These are phyloP conservation scores for Plestiodon gilberti DNA, from an alignment of 2,113 vertebrate species.

Conservation along the genomic window DNA sequence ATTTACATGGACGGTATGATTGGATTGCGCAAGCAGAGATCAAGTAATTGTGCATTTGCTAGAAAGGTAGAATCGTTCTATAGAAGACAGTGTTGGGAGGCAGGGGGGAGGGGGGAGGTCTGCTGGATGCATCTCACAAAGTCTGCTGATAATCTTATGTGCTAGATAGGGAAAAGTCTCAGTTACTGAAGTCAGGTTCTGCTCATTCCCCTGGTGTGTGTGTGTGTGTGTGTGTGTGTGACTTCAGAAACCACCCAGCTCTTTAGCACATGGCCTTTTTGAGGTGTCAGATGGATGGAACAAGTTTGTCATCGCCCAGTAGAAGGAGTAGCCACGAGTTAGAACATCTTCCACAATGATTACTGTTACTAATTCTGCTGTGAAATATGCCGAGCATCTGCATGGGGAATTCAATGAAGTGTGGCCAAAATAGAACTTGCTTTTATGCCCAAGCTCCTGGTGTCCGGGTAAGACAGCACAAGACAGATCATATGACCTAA, in stretches of 20 bases:
- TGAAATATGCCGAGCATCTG: constrained; percentile 74
- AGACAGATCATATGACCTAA: constrained; percentile 81
- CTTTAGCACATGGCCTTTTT: constrained; percentile 54
- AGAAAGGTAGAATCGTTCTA: not conserved
- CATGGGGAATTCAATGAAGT: constrained; percentile 72
- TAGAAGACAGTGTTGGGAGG: not conserved
- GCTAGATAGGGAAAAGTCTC: constrained; percentile 50
- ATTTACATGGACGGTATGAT: constrained; percentile 53
- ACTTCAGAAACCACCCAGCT: constrained; percentile 13
- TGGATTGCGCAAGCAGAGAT: constrained; percentile 49
- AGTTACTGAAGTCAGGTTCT: constrained; percentile 43
- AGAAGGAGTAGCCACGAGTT: constrained; percentile 44
- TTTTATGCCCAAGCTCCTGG: constrained; percentile 72
- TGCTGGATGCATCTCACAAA: constrained; percentile 38
- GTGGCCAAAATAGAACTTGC: constrained; percentile 75
- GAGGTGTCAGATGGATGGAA: constrained; percentile 52
- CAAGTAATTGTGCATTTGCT: constrained; percentile 54
- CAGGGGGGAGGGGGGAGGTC: constrained; percentile 32
- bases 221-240: not conserved
- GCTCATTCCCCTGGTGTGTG: constrained; percentile 39
- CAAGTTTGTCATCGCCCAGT: constrained; percentile 67
- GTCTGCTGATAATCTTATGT: constrained; percentile 37
- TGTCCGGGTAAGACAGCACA: constrained; percentile 69
- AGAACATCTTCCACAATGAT: constrained; percentile 62
- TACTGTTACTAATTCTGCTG: constrained; percentile 75